Conservation (phyloP, 2,888 invertebrate species). For the Drosophila suboccidentalis region DNA sequence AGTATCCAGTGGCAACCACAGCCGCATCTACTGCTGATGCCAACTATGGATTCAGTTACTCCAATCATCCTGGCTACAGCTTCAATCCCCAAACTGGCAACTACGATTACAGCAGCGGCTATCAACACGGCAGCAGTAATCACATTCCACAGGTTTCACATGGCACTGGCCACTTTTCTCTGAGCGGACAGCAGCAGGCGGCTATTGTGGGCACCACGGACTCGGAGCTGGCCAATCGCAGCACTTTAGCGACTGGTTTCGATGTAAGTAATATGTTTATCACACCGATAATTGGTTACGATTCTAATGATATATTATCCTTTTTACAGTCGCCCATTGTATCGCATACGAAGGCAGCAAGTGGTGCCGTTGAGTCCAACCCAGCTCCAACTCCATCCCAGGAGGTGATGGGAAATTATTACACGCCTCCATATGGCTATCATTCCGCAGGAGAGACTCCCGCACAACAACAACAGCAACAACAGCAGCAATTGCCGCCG, state of each 20-base stretch:
- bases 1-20: constrained; percentile 6
- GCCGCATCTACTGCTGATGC: constrained; percentile 21
- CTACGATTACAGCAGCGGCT: constrained; percentile 89
- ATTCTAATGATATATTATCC: not conserved
- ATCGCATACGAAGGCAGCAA: constrained; percentile 78
- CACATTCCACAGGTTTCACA: constrained; percentile 53
- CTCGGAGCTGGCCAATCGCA: constrained; percentile 79
- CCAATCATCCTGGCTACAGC: constrained; percentile 88
- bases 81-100: constrained; percentile 87
- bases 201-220: constrained; percentile 81
- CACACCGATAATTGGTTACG: not conserved
- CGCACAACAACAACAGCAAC: constrained; percentile 28
- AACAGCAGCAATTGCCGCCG: constrained; percentile 14
- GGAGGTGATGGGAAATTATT: constrained; percentile 68
- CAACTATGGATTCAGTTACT: constrained; percentile 53
- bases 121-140: constrained; percentile 84
- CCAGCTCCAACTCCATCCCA: constrained; percentile 23
- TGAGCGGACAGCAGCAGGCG: constrained; percentile 61
- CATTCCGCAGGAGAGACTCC: constrained; percentile 66
- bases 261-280: constrained; percentile 70
- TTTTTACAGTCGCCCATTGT: constrained; percentile 77
- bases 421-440: constrained; percentile 83
- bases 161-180: constrained; percentile 80
- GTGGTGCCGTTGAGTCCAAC: constrained; percentile 14
- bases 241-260: constrained; percentile 80